Percentiles rank a stretch among this genome's conserved stretches.
phyloP scores from a whole-genome alignment of 2,797 vertebrate genomes.

The Lemur catta region DNA sequence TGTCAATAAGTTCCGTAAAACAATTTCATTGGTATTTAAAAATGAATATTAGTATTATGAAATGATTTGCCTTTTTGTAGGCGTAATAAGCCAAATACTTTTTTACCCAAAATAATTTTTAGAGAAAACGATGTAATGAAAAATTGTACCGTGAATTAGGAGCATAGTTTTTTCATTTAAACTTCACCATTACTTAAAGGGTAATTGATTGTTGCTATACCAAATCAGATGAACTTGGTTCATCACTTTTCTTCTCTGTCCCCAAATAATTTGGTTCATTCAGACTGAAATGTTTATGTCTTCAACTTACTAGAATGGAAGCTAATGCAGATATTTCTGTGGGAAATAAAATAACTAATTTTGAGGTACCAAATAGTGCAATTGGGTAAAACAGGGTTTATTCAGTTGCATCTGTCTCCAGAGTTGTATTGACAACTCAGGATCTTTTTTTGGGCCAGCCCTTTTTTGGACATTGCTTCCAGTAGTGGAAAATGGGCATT shows the following conservation, averaged over 20 bases:
- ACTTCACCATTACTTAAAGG: slow-evolving; percentile 53
- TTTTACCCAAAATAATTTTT: slow-evolving; percentile 79
- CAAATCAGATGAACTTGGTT: slow-evolving; percentile 65
- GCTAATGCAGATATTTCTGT: slow-evolving; percentile 60
- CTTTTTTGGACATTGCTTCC: slow-evolving; percentile 75
- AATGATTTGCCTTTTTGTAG: slow-evolving; percentile 78
- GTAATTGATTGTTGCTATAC: slow-evolving; percentile 28
- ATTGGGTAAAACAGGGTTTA: slow-evolving; percentile 83
- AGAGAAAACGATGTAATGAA: slow-evolving; percentile 58
- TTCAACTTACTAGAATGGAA: slow-evolving; percentile 33
- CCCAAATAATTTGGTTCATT: slow-evolving; percentile 61
- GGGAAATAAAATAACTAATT: slow-evolving; percentile 65
- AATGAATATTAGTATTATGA: slow-evolving; percentile 71
- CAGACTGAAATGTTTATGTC: slow-evolving; percentile 56
- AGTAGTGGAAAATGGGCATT: slow-evolving; percentile 76
- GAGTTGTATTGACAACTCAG: slow-evolving; percentile 72
- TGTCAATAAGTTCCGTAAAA: slow-evolving; percentile 77
- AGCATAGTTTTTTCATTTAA: slow-evolving; percentile 50
- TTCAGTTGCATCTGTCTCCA: slow-evolving; percentile 72
- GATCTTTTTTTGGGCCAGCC: slow-evolving; percentile 68
- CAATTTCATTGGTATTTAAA: slow-evolving; percentile 80
- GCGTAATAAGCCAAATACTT: slow-evolving; percentile 78
- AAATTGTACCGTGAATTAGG: slow-evolving; percentile 62
- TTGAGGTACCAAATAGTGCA: slow-evolving; percentile 86
- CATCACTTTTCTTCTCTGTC: slow-evolving; percentile 45